Percentiles rank a stretch among this genome's conserved stretches.
Evolutionary conservation across 2,113 vertebrate species (phyloP).

Genomic region (Petroica traversi): DNA sequence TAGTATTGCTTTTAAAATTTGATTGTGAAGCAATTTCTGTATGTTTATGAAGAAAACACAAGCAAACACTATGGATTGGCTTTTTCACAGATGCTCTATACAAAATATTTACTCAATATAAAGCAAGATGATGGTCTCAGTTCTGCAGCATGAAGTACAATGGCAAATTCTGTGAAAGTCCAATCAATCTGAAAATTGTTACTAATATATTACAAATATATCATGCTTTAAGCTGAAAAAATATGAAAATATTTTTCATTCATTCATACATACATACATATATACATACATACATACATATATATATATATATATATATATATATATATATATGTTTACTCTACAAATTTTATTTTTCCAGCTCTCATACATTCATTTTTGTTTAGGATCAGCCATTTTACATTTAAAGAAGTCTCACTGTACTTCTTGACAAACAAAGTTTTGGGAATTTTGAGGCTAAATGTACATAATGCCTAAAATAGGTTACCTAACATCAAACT

Average conservation of each 20-base stretch:
- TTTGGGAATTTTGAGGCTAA: not conserved
- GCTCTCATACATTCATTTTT: not conserved
- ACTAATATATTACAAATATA: not conserved
- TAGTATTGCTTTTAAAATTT: not conserved
- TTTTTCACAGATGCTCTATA: not conserved
- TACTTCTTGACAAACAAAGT: not conserved
- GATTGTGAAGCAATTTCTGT: not conserved
- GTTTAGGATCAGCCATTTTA: not conserved
- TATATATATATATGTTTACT: not conserved
- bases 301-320: not conserved
- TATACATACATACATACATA: not conserved
- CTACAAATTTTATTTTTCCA: not conserved
- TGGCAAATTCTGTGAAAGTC: not conserved
- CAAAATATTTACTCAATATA: not conserved
- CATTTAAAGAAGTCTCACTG: not conserved
- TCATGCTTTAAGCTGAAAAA: not conserved
- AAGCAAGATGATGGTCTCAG: not conserved
- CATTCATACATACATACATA: not conserved
- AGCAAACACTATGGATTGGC: fast-evolving
- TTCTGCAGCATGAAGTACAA: not conserved
- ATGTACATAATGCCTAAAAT: not conserved
- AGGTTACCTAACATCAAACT: not conserved
- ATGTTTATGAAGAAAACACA: not conserved
- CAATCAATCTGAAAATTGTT: not conserved
- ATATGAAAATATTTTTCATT: not conserved